Evolutionary conservation across 2,888 invertebrate genomes (phyloP).

Genomic region (Hypomecis atomaria): DNA sequence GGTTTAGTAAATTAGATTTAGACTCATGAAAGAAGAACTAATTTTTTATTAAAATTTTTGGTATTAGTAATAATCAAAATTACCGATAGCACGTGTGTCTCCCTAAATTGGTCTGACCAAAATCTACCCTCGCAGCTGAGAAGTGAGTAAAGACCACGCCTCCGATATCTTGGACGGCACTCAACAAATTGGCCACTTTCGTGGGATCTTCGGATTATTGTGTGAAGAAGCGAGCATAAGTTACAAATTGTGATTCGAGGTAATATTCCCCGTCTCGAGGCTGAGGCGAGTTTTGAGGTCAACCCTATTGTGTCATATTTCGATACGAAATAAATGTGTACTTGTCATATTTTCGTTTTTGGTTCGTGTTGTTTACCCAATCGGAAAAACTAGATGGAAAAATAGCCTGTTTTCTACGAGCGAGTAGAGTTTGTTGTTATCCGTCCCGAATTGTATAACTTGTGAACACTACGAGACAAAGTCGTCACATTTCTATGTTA

Average conservation of each 20-base stretch:
- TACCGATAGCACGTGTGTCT: not conserved
- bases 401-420: not conserved
- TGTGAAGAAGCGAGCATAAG: slow-evolving; percentile 50
- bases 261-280: slow-evolving; percentile 31
- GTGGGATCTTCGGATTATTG: slow-evolving; percentile 60
- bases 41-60: too few relatives aligned
- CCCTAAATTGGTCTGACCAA: not conserved
- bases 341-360: slow-evolving; percentile 21
- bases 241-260: slow-evolving; percentile 45
- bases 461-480: too few relatives aligned
- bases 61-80: too few relatives aligned
- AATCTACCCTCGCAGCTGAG: slow-evolving; percentile 22
- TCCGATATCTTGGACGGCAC: slow-evolving; percentile 59
- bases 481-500: too few relatives aligned
- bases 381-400: not conserved
- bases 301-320: slow-evolving; percentile 26
- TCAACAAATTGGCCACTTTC: slow-evolving; percentile 71
- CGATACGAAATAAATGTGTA: slow-evolving; percentile 31
- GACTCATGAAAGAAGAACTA: too few relatives aligned
- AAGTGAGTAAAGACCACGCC: slow-evolving; percentile 44
- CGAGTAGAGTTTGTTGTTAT: too few relatives aligned
- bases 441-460: too few relatives aligned
- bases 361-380: slow-evolving; percentile 11
- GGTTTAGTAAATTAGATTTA: too few relatives aligned
- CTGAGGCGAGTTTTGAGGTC: slow-evolving; percentile 25